phyloP scores from a whole-genome alignment of 2,113 vertebrate species.

The Amia ocellicauda region DNA sequence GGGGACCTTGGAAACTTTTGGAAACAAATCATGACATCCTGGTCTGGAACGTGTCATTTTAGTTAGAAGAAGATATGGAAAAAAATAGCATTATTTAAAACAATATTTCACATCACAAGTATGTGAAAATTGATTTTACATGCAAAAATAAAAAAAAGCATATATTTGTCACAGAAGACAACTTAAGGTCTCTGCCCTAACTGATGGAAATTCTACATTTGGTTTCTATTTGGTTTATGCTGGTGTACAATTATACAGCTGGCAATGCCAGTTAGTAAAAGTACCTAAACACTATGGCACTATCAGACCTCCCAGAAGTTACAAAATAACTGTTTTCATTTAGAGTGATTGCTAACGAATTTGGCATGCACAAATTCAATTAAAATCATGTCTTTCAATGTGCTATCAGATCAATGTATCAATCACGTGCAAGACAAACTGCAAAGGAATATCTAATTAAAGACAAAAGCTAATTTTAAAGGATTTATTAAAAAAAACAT shows the following conservation, averaged over 20 bases:
- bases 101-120: no score
- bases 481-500: constrained; percentile 21
- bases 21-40: neutral
- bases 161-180: constrained; percentile 26
- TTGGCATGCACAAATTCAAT: constrained; percentile 31
- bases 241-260: constrained; percentile 2
- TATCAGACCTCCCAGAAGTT: constrained; percentile 54
- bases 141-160: neutral
- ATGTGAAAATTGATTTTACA: neutral
- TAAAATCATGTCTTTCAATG: constrained; percentile 29
- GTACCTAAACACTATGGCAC: constrained; percentile 18
- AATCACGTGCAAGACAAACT: constrained; percentile 21
- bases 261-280: constrained; percentile 15
- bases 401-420: constrained; percentile 31
- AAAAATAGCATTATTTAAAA: no score
- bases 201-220: neutral
- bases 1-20: neutral
- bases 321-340: constrained; percentile 46
- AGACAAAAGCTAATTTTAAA: constrained; percentile 32
- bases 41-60: no score
- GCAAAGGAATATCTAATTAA: constrained; percentile 22
- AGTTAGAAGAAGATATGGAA: no score
- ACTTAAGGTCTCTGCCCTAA: neutral
- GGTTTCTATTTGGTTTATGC: neutral
- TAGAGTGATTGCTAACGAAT: constrained; percentile 41